A percentile compares a stretch with the other conserved stretches of the same genome.
Conservation (phyloP, 2,797 vertebrate genomes). For the Micropoecilia bifurca region DNA sequence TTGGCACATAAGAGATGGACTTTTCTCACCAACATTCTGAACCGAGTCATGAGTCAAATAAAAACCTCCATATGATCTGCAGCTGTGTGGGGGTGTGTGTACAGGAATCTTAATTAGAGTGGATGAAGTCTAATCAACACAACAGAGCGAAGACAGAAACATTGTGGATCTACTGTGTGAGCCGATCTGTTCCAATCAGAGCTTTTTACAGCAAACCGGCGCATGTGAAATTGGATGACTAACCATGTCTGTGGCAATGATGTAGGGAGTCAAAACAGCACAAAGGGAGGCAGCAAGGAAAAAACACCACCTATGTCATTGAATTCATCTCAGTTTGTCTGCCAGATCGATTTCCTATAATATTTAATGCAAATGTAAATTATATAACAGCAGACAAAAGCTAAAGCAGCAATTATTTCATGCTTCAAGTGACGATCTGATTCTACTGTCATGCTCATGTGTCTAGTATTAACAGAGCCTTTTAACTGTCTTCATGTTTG, state of each 20-base stretch:
- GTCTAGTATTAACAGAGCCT: background rate
- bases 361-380: background rate
- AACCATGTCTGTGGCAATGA: slow-evolving; percentile 11
- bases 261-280: slow-evolving; percentile 8
- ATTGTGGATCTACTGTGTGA: slow-evolving; percentile 40
- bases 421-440: background rate
- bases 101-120: slow-evolving; percentile 33
- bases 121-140: slow-evolving; percentile 38
- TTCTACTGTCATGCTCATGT: background rate
- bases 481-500: background rate
- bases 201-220: slow-evolving; percentile 7
- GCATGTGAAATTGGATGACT: slow-evolving; percentile 18
- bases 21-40: slow-evolving; percentile 1
- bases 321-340: background rate
- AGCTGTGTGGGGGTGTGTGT: background rate
- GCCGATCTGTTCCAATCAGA: slow-evolving; percentile 47
- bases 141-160: slow-evolving; percentile 38
- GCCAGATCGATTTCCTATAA: background rate
- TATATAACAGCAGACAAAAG: background rate
- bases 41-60: background rate
- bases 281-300: slow-evolving; percentile 17
- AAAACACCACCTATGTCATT: background rate
- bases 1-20: slow-evolving; percentile 45
- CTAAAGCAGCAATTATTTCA: background rate
- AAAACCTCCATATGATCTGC: background rate